phyloP scores from a whole-genome alignment of 2,797 vertebrate genomes.

The Schizopygopsis pylzovi region DNA sequence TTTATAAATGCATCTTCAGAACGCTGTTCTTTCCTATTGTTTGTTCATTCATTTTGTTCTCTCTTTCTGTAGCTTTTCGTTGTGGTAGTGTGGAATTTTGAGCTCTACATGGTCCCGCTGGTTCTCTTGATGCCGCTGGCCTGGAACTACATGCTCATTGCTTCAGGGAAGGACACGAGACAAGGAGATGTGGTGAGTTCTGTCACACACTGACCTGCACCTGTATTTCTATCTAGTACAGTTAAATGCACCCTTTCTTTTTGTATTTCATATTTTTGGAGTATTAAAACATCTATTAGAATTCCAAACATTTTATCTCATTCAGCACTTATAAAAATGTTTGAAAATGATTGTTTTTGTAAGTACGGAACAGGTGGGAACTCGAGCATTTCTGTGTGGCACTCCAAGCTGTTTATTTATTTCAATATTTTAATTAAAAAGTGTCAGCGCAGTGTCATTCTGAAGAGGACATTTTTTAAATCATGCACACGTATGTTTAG shows the following conservation, averaged over 20 bases:
- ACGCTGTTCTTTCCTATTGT: conserved; percentile 23
- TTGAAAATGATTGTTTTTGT: conserved; percentile 19
- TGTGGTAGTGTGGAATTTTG: conserved; percentile 97
- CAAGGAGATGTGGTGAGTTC: conserved; percentile 90
- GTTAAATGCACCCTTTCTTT: not conserved
- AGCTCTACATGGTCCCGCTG: conserved; percentile 97
- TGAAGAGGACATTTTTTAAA: conserved; percentile 76
- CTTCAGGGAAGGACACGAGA: conserved; percentile 92
- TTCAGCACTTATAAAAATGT: not conserved
- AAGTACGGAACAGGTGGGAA: conserved; percentile 71
- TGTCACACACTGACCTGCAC: conserved; percentile 22
- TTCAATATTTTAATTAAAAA: conserved; percentile 81
- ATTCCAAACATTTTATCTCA: not conserved
- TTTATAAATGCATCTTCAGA: conserved; percentile 12
- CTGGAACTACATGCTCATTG: conserved; percentile 95
- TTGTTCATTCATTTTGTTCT: conserved; percentile 14
- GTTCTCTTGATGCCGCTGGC: conserved; percentile 87
- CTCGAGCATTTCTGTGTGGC: conserved; percentile 75
- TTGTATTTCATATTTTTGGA: not conserved
- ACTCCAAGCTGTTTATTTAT: conserved; percentile 80
- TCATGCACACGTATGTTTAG: conserved; percentile 72
- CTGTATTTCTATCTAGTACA: conserved; percentile 50
- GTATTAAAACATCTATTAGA: not conserved
- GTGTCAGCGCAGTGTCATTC: conserved; percentile 80
- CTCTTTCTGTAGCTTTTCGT: conserved; percentile 86